phyloP scores from a whole-genome alignment of 2,888 invertebrate genomes.

The Amphimallon solstitiale region DNA sequence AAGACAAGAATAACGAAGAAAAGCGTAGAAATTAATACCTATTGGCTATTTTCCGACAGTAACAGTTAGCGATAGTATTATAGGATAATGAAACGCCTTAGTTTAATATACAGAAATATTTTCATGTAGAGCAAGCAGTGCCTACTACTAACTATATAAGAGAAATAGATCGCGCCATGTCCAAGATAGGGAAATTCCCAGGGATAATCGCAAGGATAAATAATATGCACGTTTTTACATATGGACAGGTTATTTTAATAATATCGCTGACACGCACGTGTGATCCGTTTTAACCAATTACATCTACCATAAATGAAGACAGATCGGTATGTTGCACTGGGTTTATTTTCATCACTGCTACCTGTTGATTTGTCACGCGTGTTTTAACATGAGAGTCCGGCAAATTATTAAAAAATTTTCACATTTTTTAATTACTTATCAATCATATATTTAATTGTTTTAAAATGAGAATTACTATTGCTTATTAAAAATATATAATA shows the following conservation, averaged over 20 bases:
- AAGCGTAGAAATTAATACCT: too few relatives aligned
- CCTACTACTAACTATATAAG: neutral
- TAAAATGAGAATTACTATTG: too few relatives aligned
- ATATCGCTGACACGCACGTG: neutral
- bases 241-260: neutral
- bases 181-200: constrained; percentile 9
- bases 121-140: neutral
- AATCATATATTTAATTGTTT: too few relatives aligned
- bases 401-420: too few relatives aligned
- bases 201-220: neutral
- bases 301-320: constrained; percentile 21
- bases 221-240: constrained; percentile 4
- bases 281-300: neutral
- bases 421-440: too few relatives aligned
- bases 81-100: neutral
- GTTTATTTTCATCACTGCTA: constrained; percentile 21
- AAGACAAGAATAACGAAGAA: neutral
- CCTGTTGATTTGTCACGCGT: constrained; percentile 29
- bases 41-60: neutral
- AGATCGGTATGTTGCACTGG: constrained; percentile 16
- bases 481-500: too few relatives aligned
- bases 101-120: neutral
- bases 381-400: too few relatives aligned
- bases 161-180: neutral
- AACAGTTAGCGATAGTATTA: neutral